phyloP scores from a whole-genome alignment of 2,797 vertebrate genomes.

The Crocodylus rhombifer region DNA sequence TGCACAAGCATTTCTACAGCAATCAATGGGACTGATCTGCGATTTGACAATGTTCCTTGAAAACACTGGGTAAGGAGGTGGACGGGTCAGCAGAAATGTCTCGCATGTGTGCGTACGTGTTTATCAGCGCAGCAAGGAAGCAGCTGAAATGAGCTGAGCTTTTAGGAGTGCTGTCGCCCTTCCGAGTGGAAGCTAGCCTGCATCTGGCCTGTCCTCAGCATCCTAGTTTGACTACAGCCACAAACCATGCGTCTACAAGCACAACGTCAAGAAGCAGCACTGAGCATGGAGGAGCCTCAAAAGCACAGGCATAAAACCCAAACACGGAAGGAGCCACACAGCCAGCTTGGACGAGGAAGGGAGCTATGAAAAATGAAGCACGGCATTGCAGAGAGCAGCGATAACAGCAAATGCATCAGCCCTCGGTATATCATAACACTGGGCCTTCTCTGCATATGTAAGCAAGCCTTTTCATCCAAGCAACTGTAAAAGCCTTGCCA shows the following conservation, averaged over 20 bases:
- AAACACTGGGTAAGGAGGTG: neutral
- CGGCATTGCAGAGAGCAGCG: accelerated
- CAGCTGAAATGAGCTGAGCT: neutral
- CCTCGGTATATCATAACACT: neutral
- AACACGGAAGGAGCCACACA: accelerated
- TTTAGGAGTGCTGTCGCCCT: neutral
- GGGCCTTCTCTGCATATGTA: accelerated
- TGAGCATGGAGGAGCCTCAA: neutral
- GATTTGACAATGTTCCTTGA: neutral
- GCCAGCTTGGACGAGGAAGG: neutral
- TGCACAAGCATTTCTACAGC: neutral
- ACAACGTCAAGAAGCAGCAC: neutral
- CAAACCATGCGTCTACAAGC: neutral
- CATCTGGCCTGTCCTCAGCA: neutral
- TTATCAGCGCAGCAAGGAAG: neutral
- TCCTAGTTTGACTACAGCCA: neutral
- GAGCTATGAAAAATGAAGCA: neutral
- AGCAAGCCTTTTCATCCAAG: neutral
- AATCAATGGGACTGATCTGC: neutral
- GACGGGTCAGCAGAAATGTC: accelerated
- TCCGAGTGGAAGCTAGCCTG: neutral
- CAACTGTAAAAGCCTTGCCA: neutral
- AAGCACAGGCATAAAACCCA: neutral
- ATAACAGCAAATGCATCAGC: neutral
- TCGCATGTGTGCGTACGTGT: neutral